A percentile compares a stretch with the other conserved stretches of the same genome.
These are phyloP conservation scores for Synanceia verrucosa DNA, from an alignment of 2,797 vertebrate genomes.

Conservation along the genomic window DNA sequence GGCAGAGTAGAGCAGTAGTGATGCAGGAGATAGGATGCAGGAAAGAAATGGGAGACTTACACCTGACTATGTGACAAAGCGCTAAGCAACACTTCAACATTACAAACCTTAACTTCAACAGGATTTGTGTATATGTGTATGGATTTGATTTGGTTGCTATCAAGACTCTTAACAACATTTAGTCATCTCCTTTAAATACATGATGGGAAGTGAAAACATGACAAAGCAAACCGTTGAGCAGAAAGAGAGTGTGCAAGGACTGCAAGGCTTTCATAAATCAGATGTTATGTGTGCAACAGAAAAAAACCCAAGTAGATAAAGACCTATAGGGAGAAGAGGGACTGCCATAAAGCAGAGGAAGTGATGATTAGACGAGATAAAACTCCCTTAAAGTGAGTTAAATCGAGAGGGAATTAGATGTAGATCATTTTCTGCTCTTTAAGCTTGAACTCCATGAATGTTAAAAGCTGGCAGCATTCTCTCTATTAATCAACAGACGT, in stretches of 20 bases:
- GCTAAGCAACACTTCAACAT: neutral
- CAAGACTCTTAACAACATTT: slow-evolving; percentile 16
- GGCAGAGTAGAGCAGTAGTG: neutral
- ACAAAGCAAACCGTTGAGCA: slow-evolving; percentile 16
- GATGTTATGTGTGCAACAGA: slow-evolving; percentile 27
- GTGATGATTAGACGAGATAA: slow-evolving; percentile 27
- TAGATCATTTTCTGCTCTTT: slow-evolving; percentile 20
- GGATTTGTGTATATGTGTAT: neutral
- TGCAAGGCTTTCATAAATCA: slow-evolving; percentile 27
- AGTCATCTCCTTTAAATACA: slow-evolving; percentile 19
- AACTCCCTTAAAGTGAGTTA: slow-evolving; percentile 23
- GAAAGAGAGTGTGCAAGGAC: slow-evolving; percentile 17
- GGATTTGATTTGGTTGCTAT: slow-evolving; percentile 3
- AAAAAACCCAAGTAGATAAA: slow-evolving; percentile 37
- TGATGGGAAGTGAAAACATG: slow-evolving; percentile 14
- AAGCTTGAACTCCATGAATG: slow-evolving; percentile 31
- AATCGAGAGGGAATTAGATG: slow-evolving; percentile 22
- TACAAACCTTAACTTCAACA: neutral
- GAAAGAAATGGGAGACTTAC: slow-evolving; percentile 25
- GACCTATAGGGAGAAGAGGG: neutral
- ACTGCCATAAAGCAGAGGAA: slow-evolving; percentile 21
- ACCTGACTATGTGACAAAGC: slow-evolving; percentile 5
- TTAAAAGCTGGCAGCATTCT: slow-evolving; percentile 17
- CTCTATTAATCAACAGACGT: slow-evolving; percentile 37
- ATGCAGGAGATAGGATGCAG: neutral